Conservation (phyloP, 2,113 vertebrate species). For the Pelvicachromis taeniatus region DNA sequence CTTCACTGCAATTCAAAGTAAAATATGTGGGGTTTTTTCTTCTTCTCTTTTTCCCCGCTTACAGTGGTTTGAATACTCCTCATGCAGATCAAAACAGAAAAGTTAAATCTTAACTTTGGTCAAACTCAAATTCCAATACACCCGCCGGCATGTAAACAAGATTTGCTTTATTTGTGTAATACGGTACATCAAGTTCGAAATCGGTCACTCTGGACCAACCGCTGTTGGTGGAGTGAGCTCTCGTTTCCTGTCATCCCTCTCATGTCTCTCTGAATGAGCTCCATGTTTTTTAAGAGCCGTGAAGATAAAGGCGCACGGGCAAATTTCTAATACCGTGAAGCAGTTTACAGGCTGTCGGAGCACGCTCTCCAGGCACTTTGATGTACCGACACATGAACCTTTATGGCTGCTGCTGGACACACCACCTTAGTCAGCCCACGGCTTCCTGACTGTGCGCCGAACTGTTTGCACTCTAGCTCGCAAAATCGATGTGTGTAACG, state of each 20-base stretch:
- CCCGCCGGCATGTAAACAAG: constrained; percentile 49
- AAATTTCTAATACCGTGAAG: constrained; percentile 57
- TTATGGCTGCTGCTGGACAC: constrained; percentile 38
- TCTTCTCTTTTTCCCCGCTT: not conserved
- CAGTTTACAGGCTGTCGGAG: constrained; percentile 55
- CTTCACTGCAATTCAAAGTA: constrained; percentile 56
- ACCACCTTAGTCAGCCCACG: constrained; percentile 14
- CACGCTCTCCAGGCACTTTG: constrained; percentile 57
- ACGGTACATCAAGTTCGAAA: constrained; percentile 14
- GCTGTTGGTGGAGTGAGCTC: not conserved
- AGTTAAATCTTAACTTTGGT: constrained; percentile 52
- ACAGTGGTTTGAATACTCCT: constrained; percentile 37
- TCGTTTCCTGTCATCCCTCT: constrained; percentile 28
- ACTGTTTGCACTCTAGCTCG: constrained; percentile 44
- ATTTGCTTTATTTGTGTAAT: constrained; percentile 39
- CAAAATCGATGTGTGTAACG: constrained; percentile 49
- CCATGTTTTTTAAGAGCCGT: constrained; percentile 49
- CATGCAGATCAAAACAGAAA: constrained; percentile 54
- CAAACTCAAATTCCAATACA: constrained; percentile 39
- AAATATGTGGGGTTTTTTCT: not conserved
- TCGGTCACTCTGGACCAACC: not conserved
- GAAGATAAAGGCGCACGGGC: constrained; percentile 61
- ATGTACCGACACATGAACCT: constrained; percentile 61
- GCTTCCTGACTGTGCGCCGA: constrained; percentile 1
- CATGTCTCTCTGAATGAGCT: constrained; percentile 36